Evolutionary conservation across 2,113 vertebrate genomes (phyloP), one percentile per base, ranked within the genome.

Genomic region (Cephalopterus ornatus): DNA sequence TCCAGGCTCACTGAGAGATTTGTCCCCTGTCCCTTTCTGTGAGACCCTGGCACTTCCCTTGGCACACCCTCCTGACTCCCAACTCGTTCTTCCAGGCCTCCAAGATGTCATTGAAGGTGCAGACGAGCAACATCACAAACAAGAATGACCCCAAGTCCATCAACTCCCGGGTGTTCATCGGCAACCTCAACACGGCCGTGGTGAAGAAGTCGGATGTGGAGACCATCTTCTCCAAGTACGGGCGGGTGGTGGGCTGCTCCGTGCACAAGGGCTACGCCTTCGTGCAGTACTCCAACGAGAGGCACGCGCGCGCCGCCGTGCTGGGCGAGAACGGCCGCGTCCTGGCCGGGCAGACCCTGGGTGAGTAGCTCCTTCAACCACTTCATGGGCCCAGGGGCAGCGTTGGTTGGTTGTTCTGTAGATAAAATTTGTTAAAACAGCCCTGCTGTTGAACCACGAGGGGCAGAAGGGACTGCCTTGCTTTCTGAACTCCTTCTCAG

Each of bases 61-160:
- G 19, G 17, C 26, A 39, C 37, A 0, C 42, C 71, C 85, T 66
- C 76, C 73, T 68, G 62, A 96, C 72, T 20, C 39, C 18, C 1
- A 0, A 0, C 81, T 58, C 72, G 6, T 95, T 61, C 76, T 12
- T 78, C 50, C 92, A 98, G 95, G 97, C 95, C 8, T 76, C 81
- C 96, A 98, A 96, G 97, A 99, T 99, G 99, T 99, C 99, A 68
- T 92, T 99, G 96, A 99, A 99, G 97, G 98, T 99, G 62, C 99
- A 99, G 97, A 99, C 99, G 11, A 99, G 99, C 85, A 99, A 99
- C 73, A 98, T 99, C 96, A 99, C 99, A 18, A 99, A 99, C 98
- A 99, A 99, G 98, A 99, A 99, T 32, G 99, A 99, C 94, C 99
- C 99, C 79, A 99, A 99, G 91, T 99, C 99, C 75, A 98, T 99